A percentile compares a stretch with the other conserved stretches of the same genome.
Evolutionary conservation across 2,797 vertebrate genomes (phyloP).

Genomic region (Trachurus trachurus): DNA sequence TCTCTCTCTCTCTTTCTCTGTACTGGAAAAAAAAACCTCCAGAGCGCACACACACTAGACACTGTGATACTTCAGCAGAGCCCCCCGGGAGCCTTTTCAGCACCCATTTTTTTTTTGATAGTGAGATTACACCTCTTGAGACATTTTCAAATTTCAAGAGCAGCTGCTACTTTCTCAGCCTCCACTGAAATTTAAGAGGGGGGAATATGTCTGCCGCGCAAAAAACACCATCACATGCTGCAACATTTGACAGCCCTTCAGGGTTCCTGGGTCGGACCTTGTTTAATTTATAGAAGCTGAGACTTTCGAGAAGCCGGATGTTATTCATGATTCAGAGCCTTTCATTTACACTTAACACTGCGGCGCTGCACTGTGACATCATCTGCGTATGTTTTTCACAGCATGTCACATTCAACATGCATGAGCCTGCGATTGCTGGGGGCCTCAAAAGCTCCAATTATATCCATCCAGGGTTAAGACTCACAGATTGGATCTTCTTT

Average conservation of each 20-base stretch:
- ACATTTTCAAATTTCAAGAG: conserved; percentile 53
- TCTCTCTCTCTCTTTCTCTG: conserved; percentile 27
- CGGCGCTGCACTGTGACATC: conserved; percentile 64
- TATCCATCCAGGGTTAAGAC: conserved; percentile 46
- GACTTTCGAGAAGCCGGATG: conserved; percentile 64
- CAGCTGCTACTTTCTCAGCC: conserved; percentile 49
- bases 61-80: conserved; percentile 27
- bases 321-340: conserved; percentile 74
- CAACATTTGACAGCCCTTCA: conserved; percentile 53
- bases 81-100: conserved; percentile 47
- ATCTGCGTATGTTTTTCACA: conserved; percentile 72
- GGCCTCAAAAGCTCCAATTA: conserved; percentile 62
- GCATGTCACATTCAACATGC: conserved; percentile 80
- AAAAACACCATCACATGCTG: conserved; percentile 24
- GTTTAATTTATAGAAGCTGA: conserved; percentile 74
- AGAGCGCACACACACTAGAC: conserved; percentile 23
- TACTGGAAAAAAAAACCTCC: background rate
- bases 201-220: conserved; percentile 33
- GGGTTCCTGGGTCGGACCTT: conserved; percentile 44
- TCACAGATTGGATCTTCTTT: conserved; percentile 29
- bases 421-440: conserved; percentile 59
- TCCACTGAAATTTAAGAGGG: conserved; percentile 33
- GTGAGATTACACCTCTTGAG: conserved; percentile 61
- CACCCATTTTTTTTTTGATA: conserved; percentile 25
- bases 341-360: conserved; percentile 70